Percentiles rank a stretch among this genome's conserved stretches.
Conservation (phyloP, 2,797 vertebrate genomes). For the Aldrovandia affinis region DNA sequence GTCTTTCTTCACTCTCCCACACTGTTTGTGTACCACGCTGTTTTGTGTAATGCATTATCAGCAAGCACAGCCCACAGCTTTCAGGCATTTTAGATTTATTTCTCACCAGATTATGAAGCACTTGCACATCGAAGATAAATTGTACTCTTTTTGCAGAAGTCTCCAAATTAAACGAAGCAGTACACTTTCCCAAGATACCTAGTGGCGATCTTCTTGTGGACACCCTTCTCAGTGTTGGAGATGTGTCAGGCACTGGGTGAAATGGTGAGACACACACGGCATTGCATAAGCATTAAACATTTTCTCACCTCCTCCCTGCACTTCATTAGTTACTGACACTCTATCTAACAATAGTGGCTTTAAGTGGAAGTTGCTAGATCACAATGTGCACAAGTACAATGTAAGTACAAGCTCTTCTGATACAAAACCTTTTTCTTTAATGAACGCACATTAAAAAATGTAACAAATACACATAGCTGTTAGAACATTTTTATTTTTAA, state of each 20-base stretch:
- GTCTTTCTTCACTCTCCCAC: slow-evolving; percentile 37
- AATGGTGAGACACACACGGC: not conserved
- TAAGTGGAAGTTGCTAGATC: no score
- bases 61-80: slow-evolving; percentile 59
- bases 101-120: not conserved
- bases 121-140: not conserved
- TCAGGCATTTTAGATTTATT: slow-evolving; percentile 38
- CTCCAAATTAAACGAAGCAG: not conserved
- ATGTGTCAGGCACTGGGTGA: not conserved
- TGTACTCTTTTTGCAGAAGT: not conserved
- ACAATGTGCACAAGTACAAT: no score
- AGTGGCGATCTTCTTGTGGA: not conserved
- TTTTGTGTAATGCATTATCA: slow-evolving; percentile 70
- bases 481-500: not conserved
- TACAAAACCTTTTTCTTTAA: not conserved
- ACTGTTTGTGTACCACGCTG: slow-evolving; percentile 52
- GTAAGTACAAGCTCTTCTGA: no score
- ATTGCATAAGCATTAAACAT: not conserved
- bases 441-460: not conserved
- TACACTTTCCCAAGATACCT: no score
- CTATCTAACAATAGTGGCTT: not conserved
- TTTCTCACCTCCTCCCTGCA: slow-evolving; percentile 27
- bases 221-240: not conserved
- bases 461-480: not conserved
- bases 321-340: slow-evolving; percentile 15